Conservation (phyloP, 2,888 invertebrate species). For the Oscheius sp. region DNA sequence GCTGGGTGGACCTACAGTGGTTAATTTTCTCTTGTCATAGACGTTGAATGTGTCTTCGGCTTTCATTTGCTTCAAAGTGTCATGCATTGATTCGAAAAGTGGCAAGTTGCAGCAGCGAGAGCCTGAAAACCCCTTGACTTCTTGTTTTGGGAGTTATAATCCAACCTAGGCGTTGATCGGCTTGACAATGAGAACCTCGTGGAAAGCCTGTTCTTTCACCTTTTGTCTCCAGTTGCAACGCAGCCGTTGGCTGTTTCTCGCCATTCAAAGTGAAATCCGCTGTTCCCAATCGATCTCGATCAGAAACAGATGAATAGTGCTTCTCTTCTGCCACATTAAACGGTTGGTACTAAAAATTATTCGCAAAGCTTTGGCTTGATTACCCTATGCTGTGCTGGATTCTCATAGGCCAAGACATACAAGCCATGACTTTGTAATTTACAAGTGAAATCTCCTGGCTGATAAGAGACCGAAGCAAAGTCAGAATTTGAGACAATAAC, state of each 20-base stretch:
- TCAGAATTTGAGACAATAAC: conserved; percentile 41
- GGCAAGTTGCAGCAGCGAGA: conserved; percentile 45
- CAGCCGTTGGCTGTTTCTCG: background rate
- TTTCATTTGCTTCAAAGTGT: conserved; percentile 33
- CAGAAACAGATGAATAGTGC: conserved; percentile 28
- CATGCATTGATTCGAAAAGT: conserved; percentile 43
- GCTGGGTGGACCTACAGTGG: background rate
- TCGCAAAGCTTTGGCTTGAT: background rate
- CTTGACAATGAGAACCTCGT: conserved; percentile 43
- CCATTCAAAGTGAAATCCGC: conserved; percentile 28
- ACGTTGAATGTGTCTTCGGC: conserved; percentile 36
- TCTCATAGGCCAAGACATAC: conserved; percentile 38
- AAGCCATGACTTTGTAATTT: conserved; percentile 40
- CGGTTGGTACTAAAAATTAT: conserved; percentile 33
- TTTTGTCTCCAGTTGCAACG: conserved; percentile 21
- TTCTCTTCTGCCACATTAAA: conserved; percentile 36
- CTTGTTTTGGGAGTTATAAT: background rate
- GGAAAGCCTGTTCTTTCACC: conserved; percentile 46
- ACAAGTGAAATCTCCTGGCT: conserved; percentile 36
- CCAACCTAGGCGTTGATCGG: conserved; percentile 12
- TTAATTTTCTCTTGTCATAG: conserved; percentile 39
- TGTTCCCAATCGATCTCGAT: conserved; percentile 38
- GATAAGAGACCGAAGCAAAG: conserved; percentile 33
- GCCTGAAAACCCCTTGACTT: conserved; percentile 15
- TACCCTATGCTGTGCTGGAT: conserved; percentile 33